Evolutionary conservation across 2,888 invertebrate species (phyloP), one percentile per base, ranked within the genome.

Genomic region (Endotricha flammealis): DNA sequence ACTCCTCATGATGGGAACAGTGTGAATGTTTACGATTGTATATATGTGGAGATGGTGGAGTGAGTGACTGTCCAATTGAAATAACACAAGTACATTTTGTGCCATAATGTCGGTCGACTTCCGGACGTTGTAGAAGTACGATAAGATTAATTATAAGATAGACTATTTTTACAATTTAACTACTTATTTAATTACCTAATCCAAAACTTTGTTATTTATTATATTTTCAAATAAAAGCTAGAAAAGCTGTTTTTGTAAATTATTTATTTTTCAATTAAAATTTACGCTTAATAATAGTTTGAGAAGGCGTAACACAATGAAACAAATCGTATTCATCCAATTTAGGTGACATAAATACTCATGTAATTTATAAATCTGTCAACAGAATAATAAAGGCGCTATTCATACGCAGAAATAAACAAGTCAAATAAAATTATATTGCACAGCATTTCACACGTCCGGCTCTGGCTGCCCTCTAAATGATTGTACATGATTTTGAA

Each of bases 271-370:
- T 42, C 50, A 53, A 64, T 55, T 65, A 50, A 46, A 67, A 62
- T 62, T 50, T 67, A 68, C 57, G 67, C 68, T 65, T 67, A 71
- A 60, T 33, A 25, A 53, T 60, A 63, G 58, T 53, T 53, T 48
- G 41, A 47, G 51, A 65, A 67, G 64, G 60, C 66, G 61, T n/a
- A n/a, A n/a, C n/a, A n/a, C n/a, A 57, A 48, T 48, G 47, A 52
- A 43, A 17, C 30, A 16, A 38, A 11, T 11, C 35, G 36, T 33
- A 35, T 35, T 9, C 14, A 50, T 41, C 14, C 11, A 4, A 13
- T 14, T 13, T 32, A 32, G 13, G n/a, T 2, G 3, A 3, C 2
- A 20, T 20, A 7, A 20, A 20, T 20, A 8, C n/a, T 20, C 3
- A n/a, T n/a, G n/a, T n/a, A 11, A 13, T 14, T 25, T 14, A 17